Base-by-base conservation (phyloP, 1,140 invertebrate species). In the Mizuhopecten yessoensis region DNA sequence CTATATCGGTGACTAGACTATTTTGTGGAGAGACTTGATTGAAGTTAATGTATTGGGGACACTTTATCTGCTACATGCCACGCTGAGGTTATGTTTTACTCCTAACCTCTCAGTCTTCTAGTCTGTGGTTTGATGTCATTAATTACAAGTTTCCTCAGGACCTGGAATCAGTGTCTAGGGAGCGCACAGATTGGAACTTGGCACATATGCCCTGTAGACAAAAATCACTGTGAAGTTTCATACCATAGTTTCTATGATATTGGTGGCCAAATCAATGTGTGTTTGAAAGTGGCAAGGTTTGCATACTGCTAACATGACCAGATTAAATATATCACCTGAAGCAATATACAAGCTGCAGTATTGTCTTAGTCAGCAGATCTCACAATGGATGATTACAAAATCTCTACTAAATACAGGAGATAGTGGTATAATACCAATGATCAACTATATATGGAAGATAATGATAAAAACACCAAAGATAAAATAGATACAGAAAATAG, bases 101-200 rank as follows among this genome's bases (percentile, higher is more conserved):
- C 57, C n/a, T 75, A 29, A 75, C n/a, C 5, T 75, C 29, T 9
- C 23, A n/a, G 23, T 7, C 29, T 75, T 75, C 29, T 75, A 5
- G 23, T 75, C 29, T 75, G 23, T n/a, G 29, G 57, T 75, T 75
- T 75, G 57, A 75, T 75, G 57, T 75, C 57, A 75, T 75, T 75
- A 75, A 75, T 75, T 75, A 29, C 57, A 75, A 29, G 57, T 75
- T 29, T 75, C 57, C n/a, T 75, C n/a, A 75, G 7, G 57, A n/a
- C 11, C n/a, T 29, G 57, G n/a, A 29, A 75, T 75, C 23, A 17
- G 57, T 75, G 57, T 75, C 20, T 20, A 49, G 45, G 45, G 45
- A 75, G 23, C n/a, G n/a, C 57, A 0, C 23, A 75, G 57, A 75
- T 29, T 75, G n/a, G n/a, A 75, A 29, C 23, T 29, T 5, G n/a